phyloP scores from a whole-genome alignment of 2,113 vertebrate species.

The Mungos mungo region DNA sequence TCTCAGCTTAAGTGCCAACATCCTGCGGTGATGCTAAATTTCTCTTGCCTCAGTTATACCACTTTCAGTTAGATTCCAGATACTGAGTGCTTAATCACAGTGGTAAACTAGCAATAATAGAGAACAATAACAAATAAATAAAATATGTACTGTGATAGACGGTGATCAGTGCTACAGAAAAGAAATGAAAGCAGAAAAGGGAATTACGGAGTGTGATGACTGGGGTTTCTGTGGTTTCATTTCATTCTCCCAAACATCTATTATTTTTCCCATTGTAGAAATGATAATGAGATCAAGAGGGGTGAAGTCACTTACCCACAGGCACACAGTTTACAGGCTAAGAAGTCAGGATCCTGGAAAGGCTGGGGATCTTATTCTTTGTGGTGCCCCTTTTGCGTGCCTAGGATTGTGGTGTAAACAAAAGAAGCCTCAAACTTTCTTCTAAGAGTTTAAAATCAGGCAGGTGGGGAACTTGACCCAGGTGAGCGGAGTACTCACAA shows the following conservation, averaged over 20 bases:
- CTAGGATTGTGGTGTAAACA: neutral
- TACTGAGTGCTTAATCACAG: neutral
- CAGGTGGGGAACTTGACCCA: neutral
- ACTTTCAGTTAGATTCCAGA: neutral
- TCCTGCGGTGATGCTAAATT: neutral
- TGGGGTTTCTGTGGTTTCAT: neutral
- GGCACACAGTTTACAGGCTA: neutral
- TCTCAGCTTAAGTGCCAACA: neutral
- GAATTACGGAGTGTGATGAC: neutral
- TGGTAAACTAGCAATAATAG: neutral
- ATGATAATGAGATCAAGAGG: neutral
- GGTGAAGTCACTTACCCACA: neutral
- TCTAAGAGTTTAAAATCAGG: neutral
- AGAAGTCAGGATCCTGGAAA: neutral
- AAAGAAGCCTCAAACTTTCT: neutral
- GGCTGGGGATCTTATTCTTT: neutral
- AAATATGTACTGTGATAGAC: neutral
- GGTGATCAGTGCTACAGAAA: neutral
- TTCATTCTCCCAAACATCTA: neutral
- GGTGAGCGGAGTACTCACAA: neutral
- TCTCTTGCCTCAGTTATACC: neutral
- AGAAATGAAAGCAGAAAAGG: neutral
- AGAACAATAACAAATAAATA: neutral
- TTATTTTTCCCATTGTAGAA: neutral
- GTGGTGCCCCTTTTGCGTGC: too few species aligned